Percentiles rank a stretch among this genome's conserved stretches.
phyloP scores from a whole-genome alignment of 2,888 invertebrate genomes.

The Drosophila parthenogenetica region DNA sequence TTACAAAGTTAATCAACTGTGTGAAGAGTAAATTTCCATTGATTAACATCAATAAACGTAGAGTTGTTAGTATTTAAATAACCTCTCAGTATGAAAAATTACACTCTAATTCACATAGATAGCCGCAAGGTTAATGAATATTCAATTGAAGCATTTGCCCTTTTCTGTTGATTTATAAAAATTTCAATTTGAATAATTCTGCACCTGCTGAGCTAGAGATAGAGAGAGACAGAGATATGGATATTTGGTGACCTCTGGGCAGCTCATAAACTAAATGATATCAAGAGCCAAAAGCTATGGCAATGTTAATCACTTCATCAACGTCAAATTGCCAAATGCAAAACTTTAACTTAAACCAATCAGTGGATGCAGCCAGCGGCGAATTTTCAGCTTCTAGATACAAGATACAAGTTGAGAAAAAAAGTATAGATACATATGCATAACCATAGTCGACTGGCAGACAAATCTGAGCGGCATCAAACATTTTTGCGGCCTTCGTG shows the following conservation, averaged over 20 bases:
- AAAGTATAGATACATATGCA: background rate
- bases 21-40: background rate
- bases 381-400: conserved; percentile 15
- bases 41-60: conserved; percentile 25
- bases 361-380: conserved; percentile 30
- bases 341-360: conserved; percentile 38
- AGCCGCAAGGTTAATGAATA: conserved; percentile 3
- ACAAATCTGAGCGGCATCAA: conserved; percentile 54
- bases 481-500: conserved; percentile 61
- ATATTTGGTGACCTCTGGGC: conserved; percentile 33
- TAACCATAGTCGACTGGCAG: conserved; percentile 30
- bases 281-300: conserved; percentile 36
- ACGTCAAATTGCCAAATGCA: conserved; percentile 55
- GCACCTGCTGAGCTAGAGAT: conserved; percentile 58
- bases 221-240: conserved; percentile 3
- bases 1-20: background rate
- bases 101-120: background rate
- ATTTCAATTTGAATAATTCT: conserved; percentile 20
- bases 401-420: background rate
- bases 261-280: conserved; percentile 68
- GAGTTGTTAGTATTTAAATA: conserved; percentile 10
- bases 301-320: conserved; percentile 75
- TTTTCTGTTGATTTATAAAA: conserved; percentile 15
- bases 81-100: background rate
- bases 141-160: conserved; percentile 4